Evolutionary conservation across 2,113 vertebrate species (phyloP).

Genomic region (Amphiprion percula): DNA sequence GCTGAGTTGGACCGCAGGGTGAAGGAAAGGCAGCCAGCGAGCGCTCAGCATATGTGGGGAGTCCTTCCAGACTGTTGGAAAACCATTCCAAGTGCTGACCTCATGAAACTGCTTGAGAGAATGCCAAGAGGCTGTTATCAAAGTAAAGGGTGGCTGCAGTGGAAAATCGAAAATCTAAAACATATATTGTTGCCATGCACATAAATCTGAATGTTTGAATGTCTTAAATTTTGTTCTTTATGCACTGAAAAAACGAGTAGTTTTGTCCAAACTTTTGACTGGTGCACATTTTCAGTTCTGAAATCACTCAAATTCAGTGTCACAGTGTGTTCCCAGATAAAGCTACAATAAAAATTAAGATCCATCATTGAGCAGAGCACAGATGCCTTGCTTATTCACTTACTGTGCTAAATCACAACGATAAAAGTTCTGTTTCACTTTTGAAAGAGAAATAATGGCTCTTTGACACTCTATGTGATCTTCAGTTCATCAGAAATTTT

Average conservation of each 20-base stretch:
- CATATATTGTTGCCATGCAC: neutral
- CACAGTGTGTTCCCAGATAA: neutral
- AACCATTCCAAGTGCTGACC: neutral
- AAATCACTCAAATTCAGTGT: neutral
- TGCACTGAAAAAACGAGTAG: too few relatives aligned
- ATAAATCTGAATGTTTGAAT: neutral
- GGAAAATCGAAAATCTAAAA: neutral
- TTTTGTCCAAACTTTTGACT: neutral
- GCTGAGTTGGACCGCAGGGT: neutral
- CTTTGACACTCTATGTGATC: neutral
- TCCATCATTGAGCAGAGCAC: too few relatives aligned
- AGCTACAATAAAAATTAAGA: neutral
- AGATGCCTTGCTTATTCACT: neutral
- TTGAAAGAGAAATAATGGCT: neutral
- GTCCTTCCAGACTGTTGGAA: neutral
- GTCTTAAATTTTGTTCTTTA: too few relatives aligned
- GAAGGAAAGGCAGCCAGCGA: neutral
- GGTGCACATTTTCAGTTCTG: neutral
- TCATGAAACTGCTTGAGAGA: neutral
- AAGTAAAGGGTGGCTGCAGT: neutral
- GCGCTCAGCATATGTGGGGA: neutral
- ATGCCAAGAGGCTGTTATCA: neutral
- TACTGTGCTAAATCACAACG: neutral
- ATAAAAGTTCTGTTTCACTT: constrained; percentile 1
- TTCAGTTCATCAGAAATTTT: too few relatives aligned